A percentile compares a stretch with the other conserved stretches of the same genome.
These are phyloP conservation scores for Cyrtonyx montezumae DNA, from an alignment of 2,113 vertebrate genomes.

Conservation along the genomic window DNA sequence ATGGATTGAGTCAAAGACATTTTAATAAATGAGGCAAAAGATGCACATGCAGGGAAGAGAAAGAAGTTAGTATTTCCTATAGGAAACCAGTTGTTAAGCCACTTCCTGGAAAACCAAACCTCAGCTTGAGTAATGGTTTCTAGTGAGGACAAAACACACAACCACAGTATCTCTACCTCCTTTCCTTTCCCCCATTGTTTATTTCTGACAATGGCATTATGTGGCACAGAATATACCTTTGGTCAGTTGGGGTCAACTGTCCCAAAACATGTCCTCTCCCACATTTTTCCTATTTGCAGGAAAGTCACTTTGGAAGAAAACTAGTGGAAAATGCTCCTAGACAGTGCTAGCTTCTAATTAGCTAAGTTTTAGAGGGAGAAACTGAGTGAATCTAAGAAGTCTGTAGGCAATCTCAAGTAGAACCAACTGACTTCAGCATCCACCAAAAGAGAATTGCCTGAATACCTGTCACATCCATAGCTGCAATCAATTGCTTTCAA, in stretches of 20 bases:
- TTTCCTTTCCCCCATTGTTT: not conserved
- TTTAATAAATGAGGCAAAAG: not conserved
- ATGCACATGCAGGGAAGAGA: not conserved
- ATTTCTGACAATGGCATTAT: not conserved
- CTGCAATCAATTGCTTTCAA: not conserved
- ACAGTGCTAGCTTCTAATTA: not conserved
- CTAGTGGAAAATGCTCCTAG: not conserved
- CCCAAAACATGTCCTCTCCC: not conserved
- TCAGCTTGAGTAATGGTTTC: not conserved
- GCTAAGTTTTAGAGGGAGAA: not conserved
- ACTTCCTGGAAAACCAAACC: not conserved
- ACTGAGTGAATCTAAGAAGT: not conserved
- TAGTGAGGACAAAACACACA: not conserved
- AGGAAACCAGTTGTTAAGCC: not conserved
- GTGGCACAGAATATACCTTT: fast-evolving
- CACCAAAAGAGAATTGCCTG: not conserved
- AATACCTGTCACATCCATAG: not conserved
- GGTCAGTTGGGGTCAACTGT: not conserved
- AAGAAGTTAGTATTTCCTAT: not conserved
- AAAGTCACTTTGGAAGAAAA: fast-evolving
- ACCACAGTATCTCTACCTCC: not conserved
- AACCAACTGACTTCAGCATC: not conserved
- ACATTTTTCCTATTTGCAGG: not conserved
- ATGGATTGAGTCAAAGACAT: not conserved
- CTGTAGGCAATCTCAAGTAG: not conserved